Percentiles rank a stretch among this genome's conserved stretches.
These are phyloP conservation scores for Sebastes taczanowskii DNA, from an alignment of 2,797 vertebrate species.

Conservation along the genomic window DNA sequence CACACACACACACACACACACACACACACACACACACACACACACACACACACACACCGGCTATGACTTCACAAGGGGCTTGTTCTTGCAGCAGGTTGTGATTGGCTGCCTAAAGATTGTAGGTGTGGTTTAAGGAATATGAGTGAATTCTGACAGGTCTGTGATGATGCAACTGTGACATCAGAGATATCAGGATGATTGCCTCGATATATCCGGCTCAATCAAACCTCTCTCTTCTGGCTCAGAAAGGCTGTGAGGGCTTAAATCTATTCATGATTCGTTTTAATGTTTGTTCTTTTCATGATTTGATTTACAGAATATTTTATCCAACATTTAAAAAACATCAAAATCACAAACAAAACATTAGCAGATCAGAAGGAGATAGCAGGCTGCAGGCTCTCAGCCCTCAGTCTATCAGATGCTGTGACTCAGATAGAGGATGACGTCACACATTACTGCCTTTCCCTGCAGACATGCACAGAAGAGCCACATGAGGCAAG, in stretches of 20 bases:
- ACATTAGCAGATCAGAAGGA: neutral
- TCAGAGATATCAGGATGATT: neutral
- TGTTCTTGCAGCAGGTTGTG: neutral
- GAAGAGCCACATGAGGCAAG: neutral
- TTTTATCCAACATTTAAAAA: neutral
- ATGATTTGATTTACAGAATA: neutral
- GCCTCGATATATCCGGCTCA: neutral
- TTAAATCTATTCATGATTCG: neutral
- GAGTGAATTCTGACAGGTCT: neutral
- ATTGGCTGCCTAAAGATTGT: constrained; percentile 17
- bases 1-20: neutral
- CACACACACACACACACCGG: neutral
- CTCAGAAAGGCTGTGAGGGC: neutral
- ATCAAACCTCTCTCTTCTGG: neutral
- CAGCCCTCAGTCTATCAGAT: neutral
- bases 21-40: neutral
- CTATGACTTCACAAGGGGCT: constrained; percentile 10
- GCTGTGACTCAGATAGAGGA: neutral
- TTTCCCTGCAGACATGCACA: constrained; percentile 2
- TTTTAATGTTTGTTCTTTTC: neutral
- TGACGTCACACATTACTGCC: neutral
- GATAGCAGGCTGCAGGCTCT: neutral
- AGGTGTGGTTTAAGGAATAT: neutral
- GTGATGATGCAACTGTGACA: neutral
- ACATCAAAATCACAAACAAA: neutral